Evolutionary conservation across 2,888 invertebrate genomes (phyloP).

Genomic region (Eristalinus aeneus): DNA sequence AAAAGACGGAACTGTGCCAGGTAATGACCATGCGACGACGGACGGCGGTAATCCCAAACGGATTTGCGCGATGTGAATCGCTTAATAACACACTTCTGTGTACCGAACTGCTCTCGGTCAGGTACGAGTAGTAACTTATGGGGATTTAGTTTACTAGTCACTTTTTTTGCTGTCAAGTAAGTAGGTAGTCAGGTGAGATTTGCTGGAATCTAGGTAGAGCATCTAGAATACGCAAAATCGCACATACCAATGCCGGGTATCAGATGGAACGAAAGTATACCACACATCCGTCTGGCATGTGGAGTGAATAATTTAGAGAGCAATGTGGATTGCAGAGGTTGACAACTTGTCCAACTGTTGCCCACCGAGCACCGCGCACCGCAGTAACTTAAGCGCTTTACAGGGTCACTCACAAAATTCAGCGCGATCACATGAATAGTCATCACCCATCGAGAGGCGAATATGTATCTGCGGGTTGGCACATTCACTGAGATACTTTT

Average conservation of each 20-base stretch:
- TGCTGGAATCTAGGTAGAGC: not conserved
- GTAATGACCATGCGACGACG: conserved; percentile 39
- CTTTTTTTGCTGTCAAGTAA: conserved; percentile 22
- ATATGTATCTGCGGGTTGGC: not conserved
- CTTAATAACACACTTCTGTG: conserved; percentile 27
- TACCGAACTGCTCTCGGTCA: not conserved
- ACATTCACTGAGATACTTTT: not conserved
- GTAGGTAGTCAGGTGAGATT: conserved; percentile 52
- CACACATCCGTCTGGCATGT: not conserved
- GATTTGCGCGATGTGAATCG: conserved; percentile 50
- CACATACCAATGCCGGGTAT: not conserved
- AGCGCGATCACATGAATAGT: not conserved
- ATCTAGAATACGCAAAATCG: not conserved
- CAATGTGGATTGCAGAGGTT: not conserved
- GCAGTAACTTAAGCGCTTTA: not conserved
- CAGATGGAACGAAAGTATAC: not conserved
- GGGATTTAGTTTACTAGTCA: conserved; percentile 19
- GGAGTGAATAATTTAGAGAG: not conserved
- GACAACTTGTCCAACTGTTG: not conserved
- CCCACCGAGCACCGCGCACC: too few species aligned
- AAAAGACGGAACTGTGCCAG: conserved; percentile 56
- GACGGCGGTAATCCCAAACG: conserved; percentile 61
- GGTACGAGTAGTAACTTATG: conserved; percentile 6
- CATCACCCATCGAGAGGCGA: not conserved
- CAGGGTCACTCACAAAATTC: not conserved